phyloP scores from a whole-genome alignment of 2,113 vertebrate species.

The Pseudopipra pipra region DNA sequence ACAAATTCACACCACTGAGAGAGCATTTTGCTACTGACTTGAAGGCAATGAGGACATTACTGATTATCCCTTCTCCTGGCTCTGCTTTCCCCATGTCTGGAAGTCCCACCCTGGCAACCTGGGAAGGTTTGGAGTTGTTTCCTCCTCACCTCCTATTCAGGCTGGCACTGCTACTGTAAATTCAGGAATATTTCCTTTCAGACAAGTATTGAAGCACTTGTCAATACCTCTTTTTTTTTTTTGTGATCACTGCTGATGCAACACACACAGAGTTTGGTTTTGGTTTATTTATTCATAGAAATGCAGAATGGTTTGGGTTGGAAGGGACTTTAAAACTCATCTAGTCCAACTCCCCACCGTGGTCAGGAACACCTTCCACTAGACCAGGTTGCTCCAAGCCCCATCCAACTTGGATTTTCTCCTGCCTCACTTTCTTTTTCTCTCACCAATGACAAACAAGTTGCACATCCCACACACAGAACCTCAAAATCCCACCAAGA shows the following conservation, averaged over 20 bases:
- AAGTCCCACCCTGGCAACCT: neutral
- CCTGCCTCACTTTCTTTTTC: neutral
- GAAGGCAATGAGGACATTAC: neutral
- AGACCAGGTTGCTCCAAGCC: neutral
- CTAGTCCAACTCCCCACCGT: neutral
- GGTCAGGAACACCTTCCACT: neutral
- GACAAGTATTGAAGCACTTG: neutral
- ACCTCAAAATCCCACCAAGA: neutral
- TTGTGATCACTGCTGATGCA: fast-evolving
- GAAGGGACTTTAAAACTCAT: neutral
- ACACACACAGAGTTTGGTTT: no score
- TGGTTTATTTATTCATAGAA: neutral
- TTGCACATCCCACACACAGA: neutral
- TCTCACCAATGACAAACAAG: neutral
- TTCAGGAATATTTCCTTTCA: neutral
- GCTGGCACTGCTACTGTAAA: neutral
- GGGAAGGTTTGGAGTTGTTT: neutral
- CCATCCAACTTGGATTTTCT: neutral
- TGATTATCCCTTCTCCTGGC: neutral
- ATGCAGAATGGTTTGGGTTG: neutral
- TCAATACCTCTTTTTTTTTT: neutral
- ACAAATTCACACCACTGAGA: neutral
- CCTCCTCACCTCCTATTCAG: neutral
- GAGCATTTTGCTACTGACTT: neutral
- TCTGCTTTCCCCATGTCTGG: neutral